Conservation (phyloP, 2,888 invertebrate species). For the Iselma pallidipennis region DNA sequence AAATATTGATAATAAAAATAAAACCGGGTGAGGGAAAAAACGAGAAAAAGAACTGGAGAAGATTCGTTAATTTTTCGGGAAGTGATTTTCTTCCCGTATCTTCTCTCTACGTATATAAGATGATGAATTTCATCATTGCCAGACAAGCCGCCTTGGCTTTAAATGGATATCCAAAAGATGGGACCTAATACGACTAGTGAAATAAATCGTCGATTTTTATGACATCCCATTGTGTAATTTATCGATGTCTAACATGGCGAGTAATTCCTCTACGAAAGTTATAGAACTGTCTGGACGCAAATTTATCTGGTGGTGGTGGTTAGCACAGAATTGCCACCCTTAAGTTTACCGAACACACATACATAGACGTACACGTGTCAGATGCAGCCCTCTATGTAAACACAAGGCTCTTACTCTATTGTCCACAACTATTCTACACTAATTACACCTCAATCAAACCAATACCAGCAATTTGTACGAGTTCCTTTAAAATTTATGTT, state of each 20-base stretch:
- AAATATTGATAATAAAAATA: background rate
- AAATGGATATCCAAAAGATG: background rate
- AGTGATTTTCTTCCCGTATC: background rate
- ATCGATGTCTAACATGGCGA: slow-evolving; percentile 16
- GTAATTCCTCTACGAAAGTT: slow-evolving; percentile 12
- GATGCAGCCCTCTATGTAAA: slow-evolving; percentile 34
- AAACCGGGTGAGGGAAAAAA: background rate
- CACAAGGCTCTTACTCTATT: slow-evolving; percentile 23
- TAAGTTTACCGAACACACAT: slow-evolving; percentile 17
- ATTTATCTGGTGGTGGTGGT: slow-evolving; percentile 20
- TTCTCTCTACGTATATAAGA: background rate
- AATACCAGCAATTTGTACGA: slow-evolving; percentile 11
- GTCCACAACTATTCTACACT: slow-evolving; percentile 28
- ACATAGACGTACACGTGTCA: slow-evolving; percentile 25
- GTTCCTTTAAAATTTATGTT: background rate
- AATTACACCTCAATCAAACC: slow-evolving; percentile 34
- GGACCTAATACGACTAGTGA: background rate
- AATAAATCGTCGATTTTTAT: slow-evolving; percentile 15
- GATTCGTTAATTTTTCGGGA: background rate
- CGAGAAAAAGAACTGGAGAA: background rate
- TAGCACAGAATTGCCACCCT: slow-evolving; percentile 24
- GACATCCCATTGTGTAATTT: slow-evolving; percentile 9
- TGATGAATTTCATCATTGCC: background rate
- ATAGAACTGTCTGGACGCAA: slow-evolving; percentile 22
- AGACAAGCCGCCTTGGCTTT: background rate